A percentile compares a stretch with the other conserved stretches of the same genome.
phyloP scores from a whole-genome alignment of 2,888 invertebrate species.

The Teleogryllus oceanicus region DNA sequence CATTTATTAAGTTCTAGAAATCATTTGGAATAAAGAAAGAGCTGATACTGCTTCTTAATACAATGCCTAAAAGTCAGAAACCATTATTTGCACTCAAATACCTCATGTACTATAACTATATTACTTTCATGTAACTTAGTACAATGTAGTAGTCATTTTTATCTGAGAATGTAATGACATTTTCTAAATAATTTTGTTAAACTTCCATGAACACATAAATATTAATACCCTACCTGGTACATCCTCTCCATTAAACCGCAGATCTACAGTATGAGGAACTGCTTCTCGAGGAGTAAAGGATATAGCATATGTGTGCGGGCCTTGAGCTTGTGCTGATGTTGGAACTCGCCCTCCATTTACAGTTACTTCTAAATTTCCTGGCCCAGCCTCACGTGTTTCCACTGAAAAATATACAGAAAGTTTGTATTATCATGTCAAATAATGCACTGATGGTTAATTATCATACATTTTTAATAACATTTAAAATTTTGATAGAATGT shows the following conservation, averaged over 20 bases:
- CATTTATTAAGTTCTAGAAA: no score
- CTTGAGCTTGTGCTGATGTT: constrained; percentile 93
- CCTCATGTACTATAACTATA: no score
- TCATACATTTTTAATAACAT: neutral
- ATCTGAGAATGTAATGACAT: no score
- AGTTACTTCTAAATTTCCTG: constrained; percentile 96
- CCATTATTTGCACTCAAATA: no score
- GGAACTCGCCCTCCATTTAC: constrained; percentile 97
- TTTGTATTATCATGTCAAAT: neutral
- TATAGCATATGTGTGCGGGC: constrained; percentile 93
- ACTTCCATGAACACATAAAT: no score
- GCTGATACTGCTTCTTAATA: no score
- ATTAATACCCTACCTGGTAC: constrained; percentile 67
- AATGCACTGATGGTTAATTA: neutral
- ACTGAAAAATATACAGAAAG: constrained; percentile 55
- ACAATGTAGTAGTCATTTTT: no score
- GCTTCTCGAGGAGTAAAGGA: constrained; percentile 94
- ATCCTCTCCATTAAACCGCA: constrained; percentile 93
- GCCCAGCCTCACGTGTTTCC: constrained; percentile 96
- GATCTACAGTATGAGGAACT: constrained; percentile 86
- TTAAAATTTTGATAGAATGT: neutral
- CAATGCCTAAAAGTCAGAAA: no score
- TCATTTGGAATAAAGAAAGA: no score
- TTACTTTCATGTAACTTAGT: no score
- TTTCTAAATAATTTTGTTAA: no score